These are phyloP conservation scores for Plestiodon gilberti DNA, from an alignment of 2,113 vertebrate species.

Conservation along the genomic window DNA sequence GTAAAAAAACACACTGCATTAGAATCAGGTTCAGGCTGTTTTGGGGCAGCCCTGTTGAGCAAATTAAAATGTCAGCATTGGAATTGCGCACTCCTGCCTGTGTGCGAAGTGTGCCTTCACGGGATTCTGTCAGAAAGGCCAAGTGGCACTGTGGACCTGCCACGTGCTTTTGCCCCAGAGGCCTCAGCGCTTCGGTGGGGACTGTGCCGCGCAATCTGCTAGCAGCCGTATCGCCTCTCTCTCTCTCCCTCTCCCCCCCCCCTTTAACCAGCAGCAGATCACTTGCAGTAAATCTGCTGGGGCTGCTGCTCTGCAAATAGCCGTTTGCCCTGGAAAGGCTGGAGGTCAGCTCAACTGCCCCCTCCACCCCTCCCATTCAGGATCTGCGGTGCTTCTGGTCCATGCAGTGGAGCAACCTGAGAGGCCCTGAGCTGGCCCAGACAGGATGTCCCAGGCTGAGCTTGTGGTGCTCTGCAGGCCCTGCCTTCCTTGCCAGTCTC, in stretches of 20 bases:
- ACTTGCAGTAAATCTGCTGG: not conserved
- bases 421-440: not conserved
- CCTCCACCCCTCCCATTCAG: no score
- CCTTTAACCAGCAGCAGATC: not conserved
- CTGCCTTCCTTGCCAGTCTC: not conserved
- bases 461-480: not conserved
- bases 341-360: no score
- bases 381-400: no score
- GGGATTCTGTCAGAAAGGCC: not conserved
- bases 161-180: slow-evolving; percentile 59
- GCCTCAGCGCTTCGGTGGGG: slow-evolving; percentile 62
- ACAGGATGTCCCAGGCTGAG: no score
- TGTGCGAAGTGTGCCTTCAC: not conserved
- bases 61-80: not conserved
- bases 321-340: not conserved
- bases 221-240: slow-evolving; percentile 36
- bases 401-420: not conserved
- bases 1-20: not conserved
- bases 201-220: slow-evolving; percentile 35
- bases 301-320: no score
- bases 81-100: not conserved
- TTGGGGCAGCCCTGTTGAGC: no score
- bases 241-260: not conserved
- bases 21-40: not conserved
- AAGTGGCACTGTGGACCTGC: slow-evolving; percentile 67